Evolutionary conservation across 2,113 vertebrate species (phyloP).

Genomic region (Casuarius casuarius): DNA sequence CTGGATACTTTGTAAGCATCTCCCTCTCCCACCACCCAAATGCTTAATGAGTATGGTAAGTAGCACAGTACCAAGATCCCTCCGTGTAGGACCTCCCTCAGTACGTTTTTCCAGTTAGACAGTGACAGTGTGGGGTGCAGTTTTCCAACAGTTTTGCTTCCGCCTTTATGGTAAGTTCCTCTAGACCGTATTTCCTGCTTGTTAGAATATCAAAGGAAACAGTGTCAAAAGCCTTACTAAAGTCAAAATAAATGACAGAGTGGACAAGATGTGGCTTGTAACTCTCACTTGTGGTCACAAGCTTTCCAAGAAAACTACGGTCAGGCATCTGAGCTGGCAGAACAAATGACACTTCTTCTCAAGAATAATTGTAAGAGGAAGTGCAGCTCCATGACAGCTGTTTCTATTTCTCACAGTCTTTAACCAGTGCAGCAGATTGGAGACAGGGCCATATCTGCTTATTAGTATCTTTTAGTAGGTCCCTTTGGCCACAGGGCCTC

Average conservation of each 20-base stretch:
- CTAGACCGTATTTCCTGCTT: conserved; percentile 24
- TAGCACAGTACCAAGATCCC: not conserved
- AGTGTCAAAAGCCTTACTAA: conserved; percentile 21
- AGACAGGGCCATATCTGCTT: not conserved
- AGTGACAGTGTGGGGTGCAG: not conserved
- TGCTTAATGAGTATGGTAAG: not conserved
- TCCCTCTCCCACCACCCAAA: not conserved
- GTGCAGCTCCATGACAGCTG: conserved; percentile 39
- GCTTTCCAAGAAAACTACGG: conserved; percentile 46
- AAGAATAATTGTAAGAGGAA: conserved; percentile 33
- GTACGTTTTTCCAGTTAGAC: not conserved
- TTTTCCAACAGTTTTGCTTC: conserved; percentile 60
- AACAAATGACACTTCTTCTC: not conserved
- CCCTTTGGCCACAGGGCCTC: not conserved
- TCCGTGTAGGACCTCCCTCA: too few relatives aligned
- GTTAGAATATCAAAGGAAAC: conserved; percentile 51
- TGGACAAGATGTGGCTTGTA: conserved; percentile 37
- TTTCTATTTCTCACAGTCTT: conserved; percentile 3
- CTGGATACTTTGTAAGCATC: not conserved
- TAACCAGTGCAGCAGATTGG: not conserved
- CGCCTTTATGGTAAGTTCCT: conserved; percentile 48
- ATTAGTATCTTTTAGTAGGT: not conserved
- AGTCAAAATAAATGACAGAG: conserved; percentile 57
- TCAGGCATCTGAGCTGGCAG: conserved; percentile 11
- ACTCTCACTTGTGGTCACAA: conserved; percentile 10